These are phyloP conservation scores for Peromyscus maniculatus DNA, from an alignment of 2,113 vertebrate genomes.

Conservation along the genomic window DNA sequence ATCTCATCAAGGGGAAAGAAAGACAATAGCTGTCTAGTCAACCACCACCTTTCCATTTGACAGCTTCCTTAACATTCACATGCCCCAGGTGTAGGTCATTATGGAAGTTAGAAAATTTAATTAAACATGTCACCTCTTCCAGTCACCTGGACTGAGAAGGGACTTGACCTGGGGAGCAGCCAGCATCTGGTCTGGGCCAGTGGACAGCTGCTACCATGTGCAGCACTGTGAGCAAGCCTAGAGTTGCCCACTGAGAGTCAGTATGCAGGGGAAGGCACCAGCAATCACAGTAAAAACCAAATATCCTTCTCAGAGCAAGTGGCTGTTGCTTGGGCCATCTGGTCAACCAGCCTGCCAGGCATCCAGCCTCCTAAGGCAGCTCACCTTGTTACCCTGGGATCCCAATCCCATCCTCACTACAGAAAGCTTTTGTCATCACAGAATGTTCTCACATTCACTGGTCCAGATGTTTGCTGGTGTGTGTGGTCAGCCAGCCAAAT, in stretches of 20 bases:
- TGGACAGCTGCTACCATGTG: accelerated
- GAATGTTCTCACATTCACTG: slow-evolving; percentile 65
- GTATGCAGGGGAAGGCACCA: background rate
- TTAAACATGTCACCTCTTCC: background rate
- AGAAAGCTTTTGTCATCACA: slow-evolving; percentile 65
- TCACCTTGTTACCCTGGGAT: slow-evolving; percentile 1
- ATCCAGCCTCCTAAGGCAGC: background rate
- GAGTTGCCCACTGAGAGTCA: too few species aligned
- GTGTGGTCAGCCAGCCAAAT: slow-evolving; percentile 72
- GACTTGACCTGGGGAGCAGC: background rate
- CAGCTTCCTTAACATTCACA: background rate
- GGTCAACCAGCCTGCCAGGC: background rate
- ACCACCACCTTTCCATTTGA: slow-evolving; percentile 9
- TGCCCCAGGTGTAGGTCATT: background rate
- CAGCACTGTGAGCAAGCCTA: background rate
- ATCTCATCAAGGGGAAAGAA: background rate
- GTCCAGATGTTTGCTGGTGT: slow-evolving; percentile 52
- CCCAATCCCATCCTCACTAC: slow-evolving; percentile 29
- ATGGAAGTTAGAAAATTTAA: slow-evolving; percentile 18
- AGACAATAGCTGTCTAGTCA: background rate
- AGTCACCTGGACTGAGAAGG: background rate
- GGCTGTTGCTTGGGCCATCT: background rate
- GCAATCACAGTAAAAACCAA: too few species aligned
- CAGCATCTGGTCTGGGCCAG: background rate
- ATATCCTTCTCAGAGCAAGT: accelerated